Conservation (phyloP, 2,797 vertebrate genomes). For the Sebastes kiyomatsui region DNA sequence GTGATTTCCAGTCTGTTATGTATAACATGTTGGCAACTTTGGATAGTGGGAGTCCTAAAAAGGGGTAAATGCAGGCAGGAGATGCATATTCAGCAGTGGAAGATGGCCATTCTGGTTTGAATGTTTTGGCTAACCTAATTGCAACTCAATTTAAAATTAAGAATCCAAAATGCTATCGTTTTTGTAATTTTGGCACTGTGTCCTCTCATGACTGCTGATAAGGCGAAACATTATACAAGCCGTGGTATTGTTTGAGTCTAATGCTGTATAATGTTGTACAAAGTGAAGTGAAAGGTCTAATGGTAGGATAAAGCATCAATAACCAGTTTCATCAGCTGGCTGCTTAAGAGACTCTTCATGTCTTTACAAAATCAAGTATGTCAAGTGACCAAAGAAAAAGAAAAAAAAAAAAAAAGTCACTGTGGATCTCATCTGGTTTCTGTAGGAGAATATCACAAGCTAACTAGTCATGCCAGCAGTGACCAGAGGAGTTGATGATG, state of each 20-base stretch:
- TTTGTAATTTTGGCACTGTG: constrained; percentile 70
- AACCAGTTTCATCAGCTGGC: constrained; percentile 45
- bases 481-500: constrained; percentile 35
- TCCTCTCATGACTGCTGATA: constrained; percentile 58
- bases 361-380: constrained; percentile 52
- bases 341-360: constrained; percentile 58
- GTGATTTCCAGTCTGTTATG: constrained; percentile 8
- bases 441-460: constrained; percentile 27
- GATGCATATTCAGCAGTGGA: constrained; percentile 9
- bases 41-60: constrained; percentile 6
- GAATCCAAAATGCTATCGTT: constrained; percentile 40
- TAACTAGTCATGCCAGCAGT: constrained; percentile 41
- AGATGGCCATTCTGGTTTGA: constrained; percentile 41
- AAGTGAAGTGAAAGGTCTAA: constrained; percentile 48
- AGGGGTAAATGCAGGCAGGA: not conserved
- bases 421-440: constrained; percentile 30
- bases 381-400: constrained; percentile 16
- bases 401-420: not conserved
- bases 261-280: constrained; percentile 21
- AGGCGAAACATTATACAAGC: constrained; percentile 46
- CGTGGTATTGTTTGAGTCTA: constrained; percentile 27
- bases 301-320: constrained; percentile 50
- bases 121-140: constrained; percentile 63
- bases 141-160: constrained; percentile 35
- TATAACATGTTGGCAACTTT: constrained; percentile 64